These are phyloP conservation scores for Ashinkailepas kermadecensis DNA, from an alignment of 2,888 invertebrate species.

Conservation along the genomic window DNA sequence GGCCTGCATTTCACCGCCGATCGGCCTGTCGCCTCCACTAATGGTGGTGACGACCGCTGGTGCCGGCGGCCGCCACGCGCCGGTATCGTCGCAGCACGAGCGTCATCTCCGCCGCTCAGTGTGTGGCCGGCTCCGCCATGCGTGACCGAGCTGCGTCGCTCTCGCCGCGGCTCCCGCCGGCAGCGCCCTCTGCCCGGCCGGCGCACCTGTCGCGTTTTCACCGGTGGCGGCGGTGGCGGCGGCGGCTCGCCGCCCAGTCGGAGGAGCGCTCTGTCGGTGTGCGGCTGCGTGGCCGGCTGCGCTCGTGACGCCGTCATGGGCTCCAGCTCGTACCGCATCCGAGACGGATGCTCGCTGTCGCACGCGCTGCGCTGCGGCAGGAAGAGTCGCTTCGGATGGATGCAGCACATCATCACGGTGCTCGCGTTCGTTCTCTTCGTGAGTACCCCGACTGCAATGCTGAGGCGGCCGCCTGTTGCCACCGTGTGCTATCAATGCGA, in stretches of 20 bases:
- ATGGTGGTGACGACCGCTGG: not conserved
- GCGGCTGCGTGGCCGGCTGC: too few species aligned
- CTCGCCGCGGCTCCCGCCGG: not conserved
- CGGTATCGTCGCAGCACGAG: not conserved
- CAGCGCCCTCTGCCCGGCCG: not conserved
- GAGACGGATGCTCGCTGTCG: not conserved
- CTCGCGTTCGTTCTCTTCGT: slow-evolving; percentile 39
- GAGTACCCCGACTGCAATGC: slow-evolving; percentile 32
- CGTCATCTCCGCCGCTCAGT: not conserved
- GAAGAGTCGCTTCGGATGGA: slow-evolving; percentile 35
- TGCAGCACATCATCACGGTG: slow-evolving; percentile 38
- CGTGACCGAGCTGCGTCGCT: not conserved
- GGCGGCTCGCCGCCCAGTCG: slow-evolving; percentile 6
- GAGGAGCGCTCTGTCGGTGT: too few species aligned
- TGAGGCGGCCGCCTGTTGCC: too few species aligned
- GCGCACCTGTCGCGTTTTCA: slow-evolving; percentile 11
- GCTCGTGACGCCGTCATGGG: not conserved
- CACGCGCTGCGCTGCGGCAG: slow-evolving; percentile 1
- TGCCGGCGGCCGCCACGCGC: not conserved
- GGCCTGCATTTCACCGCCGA: not conserved
- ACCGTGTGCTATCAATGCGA: too few species aligned
- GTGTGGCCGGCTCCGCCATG: not conserved
- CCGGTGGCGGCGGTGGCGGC: not conserved
- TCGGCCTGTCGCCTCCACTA: not conserved
- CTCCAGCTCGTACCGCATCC: not conserved